phyloP scores from a whole-genome alignment of 2,888 invertebrate species.

The Trachelus troglodyta region DNA sequence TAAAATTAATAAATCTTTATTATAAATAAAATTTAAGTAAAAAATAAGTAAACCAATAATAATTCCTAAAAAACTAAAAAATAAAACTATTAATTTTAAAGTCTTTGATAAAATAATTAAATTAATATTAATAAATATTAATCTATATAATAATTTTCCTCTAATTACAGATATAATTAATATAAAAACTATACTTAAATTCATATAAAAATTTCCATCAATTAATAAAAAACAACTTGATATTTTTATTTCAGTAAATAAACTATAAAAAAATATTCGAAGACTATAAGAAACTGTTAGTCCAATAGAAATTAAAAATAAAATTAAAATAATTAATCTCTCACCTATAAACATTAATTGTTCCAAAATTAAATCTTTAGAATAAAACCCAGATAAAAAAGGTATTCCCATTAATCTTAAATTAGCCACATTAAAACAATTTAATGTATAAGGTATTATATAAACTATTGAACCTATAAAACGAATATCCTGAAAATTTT shows the following conservation, averaged over 20 bases:
- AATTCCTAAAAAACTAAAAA: neutral
- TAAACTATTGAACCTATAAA: slow-evolving; percentile 68
- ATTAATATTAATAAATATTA: slow-evolving; percentile 11
- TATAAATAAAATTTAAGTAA: slow-evolving; percentile 4
- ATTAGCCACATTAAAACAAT: slow-evolving; percentile 72
- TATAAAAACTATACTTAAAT: neutral
- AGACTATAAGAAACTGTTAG: too few relatives aligned
- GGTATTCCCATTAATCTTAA: slow-evolving; percentile 74
- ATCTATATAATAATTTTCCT: neutral
- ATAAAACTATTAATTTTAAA: too few relatives aligned
- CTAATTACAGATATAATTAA: neutral
- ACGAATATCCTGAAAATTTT: slow-evolving; percentile 77
- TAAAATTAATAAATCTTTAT: too few relatives aligned
- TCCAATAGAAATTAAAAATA: slow-evolving; percentile 3
- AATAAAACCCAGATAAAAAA: slow-evolving; percentile 74
- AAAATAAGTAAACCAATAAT: neutral
- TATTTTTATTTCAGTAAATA: too few relatives aligned
- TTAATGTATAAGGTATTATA: slow-evolving; percentile 69
- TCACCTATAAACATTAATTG: slow-evolving; percentile 22
- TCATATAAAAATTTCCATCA: slow-evolving; percentile 35
- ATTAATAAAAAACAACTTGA: slow-evolving; percentile 20
- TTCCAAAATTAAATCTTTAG: slow-evolving; percentile 64
- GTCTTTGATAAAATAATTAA: slow-evolving; percentile 37
- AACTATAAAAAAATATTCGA: too few relatives aligned
- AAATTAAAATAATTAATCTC: slow-evolving; percentile 32